Evolutionary conservation across 1,140 invertebrate genomes (phyloP), one percentile per base, ranked within the genome.

Genomic region (Sinella curviseta): DNA sequence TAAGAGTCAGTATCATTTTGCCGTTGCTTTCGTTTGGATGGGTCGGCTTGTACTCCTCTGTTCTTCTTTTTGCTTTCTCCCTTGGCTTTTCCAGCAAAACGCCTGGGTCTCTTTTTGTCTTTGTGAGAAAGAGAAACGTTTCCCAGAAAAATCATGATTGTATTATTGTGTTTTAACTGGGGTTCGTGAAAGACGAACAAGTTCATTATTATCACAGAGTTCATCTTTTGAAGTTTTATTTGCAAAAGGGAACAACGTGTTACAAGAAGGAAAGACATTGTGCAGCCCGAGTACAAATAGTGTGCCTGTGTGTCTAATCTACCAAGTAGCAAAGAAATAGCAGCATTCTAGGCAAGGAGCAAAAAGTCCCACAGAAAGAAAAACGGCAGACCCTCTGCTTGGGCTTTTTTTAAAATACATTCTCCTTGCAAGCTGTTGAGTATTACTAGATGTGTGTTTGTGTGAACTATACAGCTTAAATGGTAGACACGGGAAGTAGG

Each of bases 1-100:
- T 16, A 60, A 70, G 65, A 70, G 65, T 70, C 65, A 70, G 65
- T 70, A 70, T 70, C 65, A 70, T 14, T 70, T 33, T 70, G 65
- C 14, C 31, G 1, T 70, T 70, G 65, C 26, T 14, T 65, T n/a
- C n/a, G n/a, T n/a, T 70, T 33, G 65, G 26, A 31, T 70, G 65
- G 57, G 26, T 70, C 12, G 65, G 8, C 8, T 1, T n/a, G n/a
- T n/a, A n/a, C n/a, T n/a, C n/a, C n/a, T n/a, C n/a, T n/a, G n/a
- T n/a, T n/a, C n/a, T n/a, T n/a, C n/a, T 31, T 30, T 14, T 12
- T 70, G 8, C 8, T 31, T 33, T 24, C 65, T 70, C 65, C 65
- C 65, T 30, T 33, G 3, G 65, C 24, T 70, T 33, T 24, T 65
- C 24, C 24, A 17, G 8, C 26, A 16, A 65, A n/a, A 14, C 24